Percentiles rank a stretch among this genome's conserved stretches.
Evolutionary conservation across 1,140 invertebrate genomes (phyloP).

Genomic region (Zaprionus ghesquierei): DNA sequence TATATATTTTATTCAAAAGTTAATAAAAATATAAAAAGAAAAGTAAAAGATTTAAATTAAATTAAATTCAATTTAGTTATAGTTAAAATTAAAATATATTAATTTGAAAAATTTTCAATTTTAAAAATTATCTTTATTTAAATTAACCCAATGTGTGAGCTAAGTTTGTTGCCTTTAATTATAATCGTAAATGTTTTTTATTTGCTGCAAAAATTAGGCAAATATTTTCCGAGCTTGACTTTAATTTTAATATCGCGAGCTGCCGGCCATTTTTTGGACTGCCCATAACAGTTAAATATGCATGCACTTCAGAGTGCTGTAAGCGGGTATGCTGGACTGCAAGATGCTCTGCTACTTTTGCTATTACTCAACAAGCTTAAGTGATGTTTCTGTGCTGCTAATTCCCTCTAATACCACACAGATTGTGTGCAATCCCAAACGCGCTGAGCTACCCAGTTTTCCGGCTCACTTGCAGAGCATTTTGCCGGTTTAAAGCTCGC

Average conservation of each 20-base stretch:
- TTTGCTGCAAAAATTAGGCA: neutral
- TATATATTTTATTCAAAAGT: too few species aligned
- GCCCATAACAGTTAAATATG: conserved; percentile 25
- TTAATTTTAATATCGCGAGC: conserved; percentile 6
- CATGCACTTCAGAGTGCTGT: neutral
- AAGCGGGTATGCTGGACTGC: neutral
- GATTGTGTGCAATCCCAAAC: too few species aligned
- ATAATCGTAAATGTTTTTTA: neutral
- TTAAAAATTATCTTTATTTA: too few species aligned
- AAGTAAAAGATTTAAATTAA: too few species aligned
- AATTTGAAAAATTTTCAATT: too few species aligned
- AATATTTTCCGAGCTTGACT: neutral
- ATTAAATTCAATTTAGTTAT: too few species aligned
- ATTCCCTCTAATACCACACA: neutral
- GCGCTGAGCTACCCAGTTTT: neutral
- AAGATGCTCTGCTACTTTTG: neutral
- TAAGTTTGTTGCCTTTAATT: neutral
- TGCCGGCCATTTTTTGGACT: neutral
- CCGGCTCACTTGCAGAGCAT: neutral
- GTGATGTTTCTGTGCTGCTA: neutral
- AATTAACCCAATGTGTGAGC: neutral
- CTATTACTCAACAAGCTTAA: neutral
- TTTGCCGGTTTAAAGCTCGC: conserved; percentile 18
- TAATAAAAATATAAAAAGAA: too few species aligned
- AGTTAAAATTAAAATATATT: too few species aligned